phyloP scores from a whole-genome alignment of 2,797 vertebrate genomes.

The Liparis tanakae region DNA sequence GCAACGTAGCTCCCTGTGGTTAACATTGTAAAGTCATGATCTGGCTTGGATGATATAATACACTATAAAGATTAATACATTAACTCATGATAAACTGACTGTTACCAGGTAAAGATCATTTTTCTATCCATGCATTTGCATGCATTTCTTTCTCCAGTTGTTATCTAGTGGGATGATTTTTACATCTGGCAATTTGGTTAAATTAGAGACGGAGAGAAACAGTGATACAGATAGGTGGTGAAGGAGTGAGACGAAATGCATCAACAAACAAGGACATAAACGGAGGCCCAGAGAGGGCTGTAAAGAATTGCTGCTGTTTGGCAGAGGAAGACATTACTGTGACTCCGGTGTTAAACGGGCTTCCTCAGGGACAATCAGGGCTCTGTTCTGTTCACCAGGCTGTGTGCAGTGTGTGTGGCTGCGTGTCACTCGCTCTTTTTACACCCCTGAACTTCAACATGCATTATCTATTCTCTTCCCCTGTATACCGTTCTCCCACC shows the following conservation, averaged over 20 bases:
- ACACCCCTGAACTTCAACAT: slow-evolving; percentile 51
- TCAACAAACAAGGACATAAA: slow-evolving; percentile 35
- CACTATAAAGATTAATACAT: neutral
- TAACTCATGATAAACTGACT: slow-evolving; percentile 2
- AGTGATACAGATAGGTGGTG: slow-evolving; percentile 3
- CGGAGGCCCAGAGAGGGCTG: slow-evolving; percentile 42
- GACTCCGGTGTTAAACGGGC: slow-evolving; percentile 80
- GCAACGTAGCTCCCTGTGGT: slow-evolving; percentile 10
- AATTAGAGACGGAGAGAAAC: slow-evolving; percentile 15
- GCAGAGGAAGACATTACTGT: slow-evolving; percentile 74
- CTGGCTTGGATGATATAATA: slow-evolving; percentile 5
- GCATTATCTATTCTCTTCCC: slow-evolving; percentile 35
- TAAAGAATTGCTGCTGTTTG: slow-evolving; percentile 71
- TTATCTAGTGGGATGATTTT: neutral
- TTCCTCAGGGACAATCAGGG: slow-evolving; percentile 71
- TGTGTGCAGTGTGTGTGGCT: slow-evolving; percentile 52
- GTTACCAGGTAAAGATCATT: neutral
- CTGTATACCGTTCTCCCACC: slow-evolving; percentile 22
- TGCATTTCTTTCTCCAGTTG: neutral
- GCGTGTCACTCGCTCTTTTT: slow-evolving; percentile 47
- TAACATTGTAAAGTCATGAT: slow-evolving; percentile 12
- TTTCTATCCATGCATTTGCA: neutral
- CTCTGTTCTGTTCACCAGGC: slow-evolving; percentile 71
- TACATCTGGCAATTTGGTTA: slow-evolving; percentile 10
- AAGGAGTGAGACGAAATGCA: slow-evolving; percentile 20